Evolutionary conservation across 2,797 vertebrate genomes (phyloP), one percentile per base, ranked within the genome.

Genomic region (Acipenser transmontanus): DNA sequence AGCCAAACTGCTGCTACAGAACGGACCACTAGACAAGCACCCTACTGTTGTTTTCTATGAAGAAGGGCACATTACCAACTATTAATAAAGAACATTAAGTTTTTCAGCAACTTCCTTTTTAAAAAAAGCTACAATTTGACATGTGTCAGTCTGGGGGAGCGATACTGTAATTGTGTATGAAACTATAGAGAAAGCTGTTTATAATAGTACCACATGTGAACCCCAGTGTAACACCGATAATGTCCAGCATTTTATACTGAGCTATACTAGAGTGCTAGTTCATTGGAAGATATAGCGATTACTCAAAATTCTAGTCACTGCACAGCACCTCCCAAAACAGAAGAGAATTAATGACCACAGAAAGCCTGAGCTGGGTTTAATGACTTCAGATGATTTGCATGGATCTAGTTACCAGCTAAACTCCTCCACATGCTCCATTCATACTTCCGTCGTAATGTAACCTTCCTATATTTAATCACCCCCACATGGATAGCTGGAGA

Each of bases 401-500:
- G 8, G 13, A 12, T 66, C 60, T n/a, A 65, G 54, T 56, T 50
- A 67, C 66, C 66, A 47, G 34, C 59, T 47, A 9, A 50, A 50
- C n/a, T 60, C 57, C 47, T 63, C 20, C 70, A 69, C 68, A 70
- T 68, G 67, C 61, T 65, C 65, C 59, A n/a, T 7, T 4, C 34
- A 34, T 34, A 51, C 62, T 74, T 69, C 68, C 68, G 63, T 69
- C 57, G 62, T 60, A 68, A 54, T 66, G 71, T 63, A 71, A 73
- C 69, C 66, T 67, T 59, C 70, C 68, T 11, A n/a, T 17, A 59
- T 49, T 60, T 71, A 71, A 75, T 72, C 54, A 71, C 64, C 64
- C 70, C 69, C 74, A 72, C 71, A 66, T 72, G 65, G 68, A 47
- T 65, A 72, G 64, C 71, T 76, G 73, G 65, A 65, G 13, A 71